Base-by-base conservation (phyloP, 2,797 vertebrate species). In the Pseudocheirus occidentalis region DNA sequence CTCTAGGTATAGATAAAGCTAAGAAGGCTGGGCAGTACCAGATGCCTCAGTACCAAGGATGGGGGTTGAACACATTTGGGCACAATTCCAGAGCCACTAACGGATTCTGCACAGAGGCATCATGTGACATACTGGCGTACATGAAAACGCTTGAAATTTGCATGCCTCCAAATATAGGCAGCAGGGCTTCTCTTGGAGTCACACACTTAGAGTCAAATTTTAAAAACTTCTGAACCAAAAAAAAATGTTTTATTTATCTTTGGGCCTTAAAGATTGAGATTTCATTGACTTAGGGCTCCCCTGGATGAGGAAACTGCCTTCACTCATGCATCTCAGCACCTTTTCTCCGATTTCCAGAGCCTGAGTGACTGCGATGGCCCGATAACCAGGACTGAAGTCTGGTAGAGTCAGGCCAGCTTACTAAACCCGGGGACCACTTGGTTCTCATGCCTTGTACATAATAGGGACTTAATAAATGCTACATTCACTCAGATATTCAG, bases 351-450 rank as follows among this genome's bases (percentile, higher is more conserved):
- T 14, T 18, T 66, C 34, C 5, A 7, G 62, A 66, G 62, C 62
- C 18, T n/a, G 34, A 18, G 62, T 66, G 62, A 66, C 4, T 40
- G 34, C 66, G 5, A 5, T 0, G 3, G 34, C 13, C n/a, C 16
- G 6, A 7, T 73, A 7, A 18, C n/a, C 66, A 73, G n/a, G n/a
- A 73, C 7, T 21, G 3, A n/a, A 40, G 34, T 7, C 40, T 24
- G 7, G 18, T 21, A 10, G 73, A 21, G 21, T 27, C 40, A 40
- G 62, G 66, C 66, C 66, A 40, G 62, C 62, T 18, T 4, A 0
- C 34, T 9, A 2, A 1, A 4, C 5, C 28, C 4, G 3, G 9
- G 9, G 62, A 0, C 34, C 4, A 2, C 66, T 21, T 40, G n/a
- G 16, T 13, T 40, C 66, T 21, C 31, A 66, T 66, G 59, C 13